Evolutionary conservation across 1,140 invertebrate species (phyloP).

Genomic region (Eriocheir sinensis): DNA sequence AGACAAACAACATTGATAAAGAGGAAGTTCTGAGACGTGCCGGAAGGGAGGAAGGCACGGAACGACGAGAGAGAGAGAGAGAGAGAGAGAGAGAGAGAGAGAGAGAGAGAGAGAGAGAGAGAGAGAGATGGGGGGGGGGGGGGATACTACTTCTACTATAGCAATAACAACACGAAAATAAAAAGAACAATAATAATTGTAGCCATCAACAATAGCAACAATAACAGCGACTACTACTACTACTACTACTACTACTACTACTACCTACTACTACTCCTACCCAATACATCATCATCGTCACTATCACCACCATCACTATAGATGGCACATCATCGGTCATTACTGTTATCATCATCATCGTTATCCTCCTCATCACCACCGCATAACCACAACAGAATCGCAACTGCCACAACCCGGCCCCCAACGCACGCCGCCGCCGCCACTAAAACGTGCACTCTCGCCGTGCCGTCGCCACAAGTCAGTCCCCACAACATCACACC

Average conservation of each 20-base stretch:
- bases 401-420: too few species aligned
- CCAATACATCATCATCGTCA: not conserved
- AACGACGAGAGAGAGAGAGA: slow-evolving; percentile 25
- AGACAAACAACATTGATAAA: too few species aligned
- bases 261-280: slow-evolving; percentile 36
- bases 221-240: slow-evolving; percentile 30
- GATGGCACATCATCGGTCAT: too few species aligned
- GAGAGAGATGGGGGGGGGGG: not conserved
- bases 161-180: too few species aligned
- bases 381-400: not conserved
- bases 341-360: not conserved
- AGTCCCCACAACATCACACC: not conserved
- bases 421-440: not conserved
- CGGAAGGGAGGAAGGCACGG: not conserved
- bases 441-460: too few species aligned
- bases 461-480: not conserved
- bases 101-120: not conserved
- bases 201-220: not conserved
- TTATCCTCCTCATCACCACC: not conserved
- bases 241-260: slow-evolving; percentile 39
- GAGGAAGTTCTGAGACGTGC: not conserved
- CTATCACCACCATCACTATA: not conserved
- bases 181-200: too few species aligned
- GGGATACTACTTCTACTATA: not conserved
- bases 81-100: not conserved